phyloP scores from a whole-genome alignment of 2,113 vertebrate genomes.

The Albula glossodonta region DNA sequence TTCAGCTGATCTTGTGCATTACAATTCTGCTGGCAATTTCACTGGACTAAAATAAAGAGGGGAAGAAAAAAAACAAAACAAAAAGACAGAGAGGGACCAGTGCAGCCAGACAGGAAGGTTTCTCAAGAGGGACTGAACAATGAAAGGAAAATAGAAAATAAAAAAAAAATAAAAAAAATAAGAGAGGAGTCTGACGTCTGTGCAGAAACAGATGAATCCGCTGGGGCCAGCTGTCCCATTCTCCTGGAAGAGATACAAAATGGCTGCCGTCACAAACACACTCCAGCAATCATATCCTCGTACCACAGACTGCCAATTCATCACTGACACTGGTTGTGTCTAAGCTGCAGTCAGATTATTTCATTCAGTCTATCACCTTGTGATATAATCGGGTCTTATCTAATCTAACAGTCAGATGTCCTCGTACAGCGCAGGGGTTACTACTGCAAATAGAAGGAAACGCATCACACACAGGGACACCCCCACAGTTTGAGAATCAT shows the following conservation, averaged over 20 bases:
- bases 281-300: not conserved
- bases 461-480: no score
- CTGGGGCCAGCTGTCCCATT: constrained; percentile 47
- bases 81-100: not conserved
- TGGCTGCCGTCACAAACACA: constrained; percentile 20
- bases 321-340: no score
- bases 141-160: constrained; percentile 25
- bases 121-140: constrained; percentile 22
- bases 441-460: no score
- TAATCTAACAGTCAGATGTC: no score
- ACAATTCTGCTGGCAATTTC: constrained; percentile 19
- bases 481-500: no score
- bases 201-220: constrained; percentile 40
- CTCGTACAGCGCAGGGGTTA: no score
- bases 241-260: constrained; percentile 41
- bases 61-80: no score
- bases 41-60: not conserved
- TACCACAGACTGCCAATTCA: not conserved
- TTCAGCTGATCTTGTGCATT: not conserved
- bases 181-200: constrained; percentile 23
- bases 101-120: not conserved
- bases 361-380: no score
- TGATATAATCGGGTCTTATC: no score
- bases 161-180: constrained; percentile 24
- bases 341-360: no score